Evolutionary conservation across 2,888 invertebrate species (phyloP).

Genomic region (Acanthacorydalis orientalis): DNA sequence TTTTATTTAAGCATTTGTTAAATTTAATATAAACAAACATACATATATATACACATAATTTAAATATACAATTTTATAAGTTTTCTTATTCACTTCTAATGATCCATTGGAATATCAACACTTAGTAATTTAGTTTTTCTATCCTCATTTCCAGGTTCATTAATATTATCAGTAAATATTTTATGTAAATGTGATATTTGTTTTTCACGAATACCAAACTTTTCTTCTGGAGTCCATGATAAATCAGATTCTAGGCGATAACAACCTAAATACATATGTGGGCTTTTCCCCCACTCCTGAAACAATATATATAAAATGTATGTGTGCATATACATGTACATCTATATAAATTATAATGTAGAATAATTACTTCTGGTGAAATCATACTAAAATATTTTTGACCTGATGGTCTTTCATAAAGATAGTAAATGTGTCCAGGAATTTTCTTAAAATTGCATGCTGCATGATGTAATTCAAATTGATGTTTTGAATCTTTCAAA

Average conservation of each 20-base stretch:
- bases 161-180: not conserved
- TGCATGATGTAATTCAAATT: constrained; percentile 43
- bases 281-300: constrained; percentile 50
- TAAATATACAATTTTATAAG: no score
- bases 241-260: constrained; percentile 50
- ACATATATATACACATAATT: no score
- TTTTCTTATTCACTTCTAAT: no score
- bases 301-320: constrained; percentile 11
- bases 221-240: constrained; percentile 46
- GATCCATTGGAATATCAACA: no score
- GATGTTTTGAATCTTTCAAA: constrained; percentile 37
- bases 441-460: constrained; percentile 60
- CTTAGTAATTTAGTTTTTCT: no score
- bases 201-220: constrained; percentile 23
- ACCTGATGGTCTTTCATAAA: constrained; percentile 46
- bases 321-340: not conserved
- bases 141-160: no score
- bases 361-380: constrained; percentile 41
- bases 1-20: no score
- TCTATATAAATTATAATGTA: not conserved
- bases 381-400: constrained; percentile 58
- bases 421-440: constrained; percentile 52
- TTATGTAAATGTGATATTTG: constrained; percentile 5
- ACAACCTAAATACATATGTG: constrained; percentile 44
- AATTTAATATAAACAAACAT: no score